Base-by-base conservation (phyloP, 2,797 vertebrate species). In the Smutsia gigantea region DNA sequence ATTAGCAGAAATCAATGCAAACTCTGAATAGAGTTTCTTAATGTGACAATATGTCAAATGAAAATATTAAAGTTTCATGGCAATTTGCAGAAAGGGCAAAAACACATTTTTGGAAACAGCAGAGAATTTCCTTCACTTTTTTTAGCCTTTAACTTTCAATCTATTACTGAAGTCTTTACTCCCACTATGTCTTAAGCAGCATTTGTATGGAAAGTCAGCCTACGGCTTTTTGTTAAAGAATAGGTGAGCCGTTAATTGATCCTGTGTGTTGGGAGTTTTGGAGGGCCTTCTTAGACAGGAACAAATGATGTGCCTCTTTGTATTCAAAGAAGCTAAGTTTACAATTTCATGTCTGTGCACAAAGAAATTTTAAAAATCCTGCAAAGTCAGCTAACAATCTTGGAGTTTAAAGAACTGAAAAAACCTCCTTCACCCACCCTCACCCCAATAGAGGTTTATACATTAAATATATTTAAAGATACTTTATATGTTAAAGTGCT, bases 171-270 rank as follows among this genome's bases (percentile, higher is more conserved):
- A 69, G 18, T 66, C 93, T 97, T 98, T 64, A 97, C 83, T 94
- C 92, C 92, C 93, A 95, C 92, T 64, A 2, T 89, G 97, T 97
- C 92, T 96, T 96, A 97, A 98, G 95, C 51, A 95, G 34, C 34
- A 92, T 96, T 97, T 98, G 82, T 96, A 87, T 89, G 96, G 94
- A 97, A 98, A 98, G 98, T 83, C 37, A 96, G 75, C 92, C 98
- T 57, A 96, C n/a, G 39, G 81, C 79, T 96, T 96, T 83, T 95
- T 98, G 96, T 72, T 12, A 46, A 86, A 95, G 93, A 96, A 95
- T 82, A 96, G 94, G 85, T 95, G 84, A 97, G 63, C 46, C 90
- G 98, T 96, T 96, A 98, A 98, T 83, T 97, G 96, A 98, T 97
- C 92, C 97, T 97, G 57, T 93, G 86, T 96, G 97, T 95, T 92